phyloP scores from a whole-genome alignment of 1,140 invertebrate species.

The Amyelois transitella region DNA sequence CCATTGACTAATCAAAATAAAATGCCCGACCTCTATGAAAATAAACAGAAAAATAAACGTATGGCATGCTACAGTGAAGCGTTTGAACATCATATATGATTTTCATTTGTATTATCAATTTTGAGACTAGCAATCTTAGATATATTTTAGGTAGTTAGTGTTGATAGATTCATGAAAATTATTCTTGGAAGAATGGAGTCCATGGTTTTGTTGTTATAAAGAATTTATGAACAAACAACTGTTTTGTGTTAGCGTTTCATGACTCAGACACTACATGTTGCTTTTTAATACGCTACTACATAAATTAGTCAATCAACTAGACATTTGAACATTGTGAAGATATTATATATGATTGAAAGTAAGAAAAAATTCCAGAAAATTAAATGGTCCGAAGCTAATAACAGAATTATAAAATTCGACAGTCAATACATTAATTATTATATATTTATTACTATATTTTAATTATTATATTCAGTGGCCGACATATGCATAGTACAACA shows the following conservation, averaged over 20 bases:
- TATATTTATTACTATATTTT: no score
- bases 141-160: constrained; percentile 24
- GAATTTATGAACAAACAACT: constrained; percentile 4
- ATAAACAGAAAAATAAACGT: constrained; percentile 5
- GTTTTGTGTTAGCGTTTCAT: constrained; percentile 8
- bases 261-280: constrained; percentile 2
- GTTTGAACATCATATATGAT: not conserved
- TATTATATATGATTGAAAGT: constrained; percentile 19
- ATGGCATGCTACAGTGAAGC: not conserved
- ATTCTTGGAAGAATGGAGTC: constrained; percentile 4
- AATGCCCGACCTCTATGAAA: not conserved
- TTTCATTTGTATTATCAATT: not conserved
- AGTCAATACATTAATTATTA: no score
- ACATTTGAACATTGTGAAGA: constrained; percentile 7
- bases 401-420: no score
- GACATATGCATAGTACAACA: constrained; percentile 50
- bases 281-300: constrained; percentile 28
- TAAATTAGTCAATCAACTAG: constrained; percentile 27
- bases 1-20: not conserved
- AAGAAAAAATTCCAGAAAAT: no score
- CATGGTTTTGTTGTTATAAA: constrained; percentile 6
- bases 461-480: no score
- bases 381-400: no score
- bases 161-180: constrained; percentile 6
- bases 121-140: constrained; percentile 67